Base-by-base conservation (phyloP, 1,140 invertebrate species). In the Calliphora vicina region DNA sequence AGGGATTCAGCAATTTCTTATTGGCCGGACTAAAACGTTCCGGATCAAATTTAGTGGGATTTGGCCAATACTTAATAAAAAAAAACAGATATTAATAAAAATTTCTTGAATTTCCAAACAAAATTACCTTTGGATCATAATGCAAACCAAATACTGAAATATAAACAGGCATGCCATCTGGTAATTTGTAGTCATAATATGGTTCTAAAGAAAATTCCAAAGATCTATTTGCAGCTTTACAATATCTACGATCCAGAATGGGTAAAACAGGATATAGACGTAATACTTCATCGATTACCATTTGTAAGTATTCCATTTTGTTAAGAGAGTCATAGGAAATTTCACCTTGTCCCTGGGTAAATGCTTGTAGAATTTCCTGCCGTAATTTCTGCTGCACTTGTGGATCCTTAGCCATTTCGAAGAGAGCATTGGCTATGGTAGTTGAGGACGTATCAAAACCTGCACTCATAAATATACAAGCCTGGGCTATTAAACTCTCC, bases 361-460 rank as follows among this genome's bases (percentile, higher is more conserved):
- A 85, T 10, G 91, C 90, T n/a, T 92, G 87, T 20, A 91, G 88
- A 71, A 97, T 93, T 91, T 96, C 95, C 13, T 92, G 86, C 74
- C 92, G 91, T 5, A 95, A 86, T 83, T 91, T 92, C 57, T 93
- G 90, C 89, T 96, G 95, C 81, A 94, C 91, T 23, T 94, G 93
- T 1, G 92, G 93, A 87, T 96, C 92, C 29, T 93, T 89, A 1
- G 95, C 93, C 72, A 97, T 86, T 85, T 94, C 93, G 85, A 95
- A 93, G 0, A 95, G 87, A 13, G 92, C 91, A 86, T 94, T 94
- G 0, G 93, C 91, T 78, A 97, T 92, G 0, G 94, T 92, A 5
- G 93, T 93, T 0, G 95, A 94, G 0, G 95, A 95, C 0, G 96
- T 97, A 88, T 97, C 96, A 81, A 94, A 95, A 10, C 95, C 94